Evolutionary conservation across 2,888 invertebrate genomes (phyloP), one percentile per base, ranked within the genome.

Genomic region (Argyra leucocephala): DNA sequence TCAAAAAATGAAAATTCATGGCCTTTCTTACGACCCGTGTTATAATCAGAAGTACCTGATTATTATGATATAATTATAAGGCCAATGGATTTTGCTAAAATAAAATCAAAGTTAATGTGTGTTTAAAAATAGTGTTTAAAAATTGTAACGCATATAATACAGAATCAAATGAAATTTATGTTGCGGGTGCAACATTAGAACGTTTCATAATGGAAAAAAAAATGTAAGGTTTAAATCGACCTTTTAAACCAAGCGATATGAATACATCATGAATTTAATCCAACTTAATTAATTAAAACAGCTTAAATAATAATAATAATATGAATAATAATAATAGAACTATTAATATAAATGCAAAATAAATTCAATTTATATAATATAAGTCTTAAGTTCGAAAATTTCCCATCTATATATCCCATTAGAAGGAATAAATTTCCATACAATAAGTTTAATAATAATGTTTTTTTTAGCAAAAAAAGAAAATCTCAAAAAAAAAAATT

Each of bases 61-160:
- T 97, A 97, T 79, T 85, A 93, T 72, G 85, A 89, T 26, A 88
- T 95, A 70, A 93, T 97, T 67, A 87, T 88, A 70, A 83, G 84
- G 67, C 96, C 97, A 7, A 96, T 96, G 95, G 96, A 97, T 81
- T 89, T 97, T 79, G 89, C 89, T 57, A 93, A 91, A 60, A 90
- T 97, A 66, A 89, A 90, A 76, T 86, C 85, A 71, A 94, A 93
- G 79, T 82, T 96, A 66, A 89, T 89, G 68, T 85, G 84, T 75
- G 88, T 88, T 65, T 82, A 85, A 69, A 88, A 66, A 84, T 92
- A 67, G 87, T 97, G 5, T 94, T 97, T 80, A 82, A 85, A 71
- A 97, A 97, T 82, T 97, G 96, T 79, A 88, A 88, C 76, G 85
- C 87, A 1, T 97, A 96, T 80, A 96, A 97, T 79, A 83, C 87